These are phyloP conservation scores for Stichopus chloronotus DNA, from an alignment of 35 echinoderm and acorn worm genomes.

Conservation along the genomic window DNA sequence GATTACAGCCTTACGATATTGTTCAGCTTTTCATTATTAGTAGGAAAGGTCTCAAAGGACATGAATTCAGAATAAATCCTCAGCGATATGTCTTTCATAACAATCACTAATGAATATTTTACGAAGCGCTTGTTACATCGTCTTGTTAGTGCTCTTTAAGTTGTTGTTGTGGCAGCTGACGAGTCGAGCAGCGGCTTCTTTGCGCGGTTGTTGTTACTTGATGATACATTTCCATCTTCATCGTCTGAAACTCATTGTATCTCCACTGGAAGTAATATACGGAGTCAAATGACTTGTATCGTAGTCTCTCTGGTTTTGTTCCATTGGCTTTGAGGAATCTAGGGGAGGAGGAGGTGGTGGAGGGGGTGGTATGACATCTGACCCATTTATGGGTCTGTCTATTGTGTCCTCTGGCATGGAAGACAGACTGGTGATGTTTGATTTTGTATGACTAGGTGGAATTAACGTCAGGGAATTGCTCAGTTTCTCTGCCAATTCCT, in stretches of 20 bases:
- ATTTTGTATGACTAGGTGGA: neutral
- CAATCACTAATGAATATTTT: neutral
- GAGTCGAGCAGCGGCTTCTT: neutral
- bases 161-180: neutral
- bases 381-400: too few relatives aligned
- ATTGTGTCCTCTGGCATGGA: neutral
- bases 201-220: neutral
- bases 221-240: neutral
- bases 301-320: neutral
- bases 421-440: neutral
- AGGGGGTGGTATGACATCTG: slow-evolving; percentile 4
- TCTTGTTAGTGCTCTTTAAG: neutral
- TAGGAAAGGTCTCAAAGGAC: neutral
- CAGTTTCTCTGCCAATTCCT: slow-evolving; percentile 49
- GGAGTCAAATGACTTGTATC: slow-evolving; percentile 27
- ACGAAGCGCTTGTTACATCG: neutral
- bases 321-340: neutral
- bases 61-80: neutral
- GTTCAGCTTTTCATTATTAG: neutral
- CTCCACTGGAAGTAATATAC: slow-evolving; percentile 17
- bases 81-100: neutral
- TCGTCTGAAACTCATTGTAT: neutral
- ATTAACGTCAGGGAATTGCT: slow-evolving; percentile 33
- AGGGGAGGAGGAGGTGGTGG: neutral
- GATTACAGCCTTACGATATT: neutral